phyloP scores from a whole-genome alignment of 2,797 vertebrate species.

The Cebuella pygmaea region DNA sequence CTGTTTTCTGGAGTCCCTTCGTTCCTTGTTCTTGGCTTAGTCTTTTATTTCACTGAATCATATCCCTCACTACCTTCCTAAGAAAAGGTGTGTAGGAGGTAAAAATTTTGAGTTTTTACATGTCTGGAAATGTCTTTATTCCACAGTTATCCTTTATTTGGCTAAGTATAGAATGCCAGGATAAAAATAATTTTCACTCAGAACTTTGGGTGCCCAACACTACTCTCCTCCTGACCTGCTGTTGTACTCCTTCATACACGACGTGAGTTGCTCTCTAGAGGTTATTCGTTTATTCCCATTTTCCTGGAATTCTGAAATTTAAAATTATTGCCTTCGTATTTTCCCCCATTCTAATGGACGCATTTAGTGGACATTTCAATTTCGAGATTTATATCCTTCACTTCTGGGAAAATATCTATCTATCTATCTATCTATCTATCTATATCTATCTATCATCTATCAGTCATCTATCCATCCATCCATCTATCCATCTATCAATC shows the following conservation, averaged over 20 bases:
- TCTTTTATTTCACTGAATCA: slow-evolving; percentile 68
- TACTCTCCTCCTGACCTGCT: not conserved
- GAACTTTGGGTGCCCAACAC: slow-evolving; percentile 21
- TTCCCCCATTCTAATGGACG: not conserved
- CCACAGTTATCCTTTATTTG: slow-evolving; percentile 68
- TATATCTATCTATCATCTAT: not conserved
- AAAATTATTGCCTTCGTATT: not conserved
- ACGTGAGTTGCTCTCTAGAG: not conserved
- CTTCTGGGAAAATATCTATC: not conserved
- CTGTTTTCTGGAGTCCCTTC: slow-evolving; percentile 15
- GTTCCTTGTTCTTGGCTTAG: slow-evolving; percentile 54
- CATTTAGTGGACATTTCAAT: not conserved
- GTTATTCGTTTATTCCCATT: not conserved
- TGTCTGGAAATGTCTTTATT: slow-evolving; percentile 68
- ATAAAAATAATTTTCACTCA: slow-evolving; percentile 56
- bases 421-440: not conserved
- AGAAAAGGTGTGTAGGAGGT: slow-evolving; percentile 71
- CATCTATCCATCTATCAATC: not conserved
- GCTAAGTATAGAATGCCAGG: slow-evolving; percentile 52
- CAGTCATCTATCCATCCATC: not conserved
- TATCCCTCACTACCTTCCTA: slow-evolving; percentile 68
- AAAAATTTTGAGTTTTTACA: slow-evolving; percentile 61
- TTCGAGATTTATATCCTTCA: not conserved
- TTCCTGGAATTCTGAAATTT: not conserved
- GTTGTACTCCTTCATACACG: not conserved